Percentiles rank a stretch among this genome's conserved stretches.
phyloP scores from a whole-genome alignment of 2,888 invertebrate species.

The Tachina grossa region DNA sequence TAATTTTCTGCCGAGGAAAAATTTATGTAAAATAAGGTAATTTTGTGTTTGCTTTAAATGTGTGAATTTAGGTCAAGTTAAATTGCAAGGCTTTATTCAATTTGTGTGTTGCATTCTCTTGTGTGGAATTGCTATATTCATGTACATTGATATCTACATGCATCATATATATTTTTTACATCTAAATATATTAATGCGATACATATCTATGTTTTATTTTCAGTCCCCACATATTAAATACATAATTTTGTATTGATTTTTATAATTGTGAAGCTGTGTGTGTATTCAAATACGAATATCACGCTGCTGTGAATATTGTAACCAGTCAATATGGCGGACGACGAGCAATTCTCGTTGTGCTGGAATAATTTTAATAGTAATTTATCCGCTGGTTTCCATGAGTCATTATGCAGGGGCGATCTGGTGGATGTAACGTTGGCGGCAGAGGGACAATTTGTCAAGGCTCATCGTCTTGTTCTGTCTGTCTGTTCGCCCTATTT shows the following conservation, averaged over 20 bases:
- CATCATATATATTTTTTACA: too few relatives aligned
- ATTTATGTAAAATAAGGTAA: not conserved
- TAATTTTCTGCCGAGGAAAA: slow-evolving; percentile 4
- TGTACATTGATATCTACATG: not conserved
- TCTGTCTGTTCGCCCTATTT: slow-evolving; percentile 90
- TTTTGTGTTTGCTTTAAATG: not conserved
- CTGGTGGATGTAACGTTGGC: slow-evolving; percentile 88
- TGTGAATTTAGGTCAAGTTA: not conserved
- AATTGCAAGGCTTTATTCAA: not conserved
- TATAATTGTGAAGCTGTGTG: slow-evolving; percentile 20
- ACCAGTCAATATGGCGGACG: slow-evolving; percentile 86
- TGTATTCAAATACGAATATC: slow-evolving; percentile 35
- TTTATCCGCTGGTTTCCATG: slow-evolving; percentile 88
- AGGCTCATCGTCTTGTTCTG: slow-evolving; percentile 88
- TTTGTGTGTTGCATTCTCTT: not conserved
- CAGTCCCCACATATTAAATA: slow-evolving; percentile 41
- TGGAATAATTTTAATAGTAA: slow-evolving; percentile 91
- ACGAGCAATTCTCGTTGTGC: slow-evolving; percentile 89
- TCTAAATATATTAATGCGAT: too few relatives aligned
- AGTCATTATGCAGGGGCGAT: slow-evolving; percentile 87
- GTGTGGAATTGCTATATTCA: not conserved
- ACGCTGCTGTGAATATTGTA: slow-evolving; percentile 64
- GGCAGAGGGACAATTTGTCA: slow-evolving; percentile 88
- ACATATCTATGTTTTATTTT: not conserved
- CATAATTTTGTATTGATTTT: slow-evolving; percentile 61